A percentile compares a stretch with the other conserved stretches of the same genome.
These are phyloP conservation scores for Endotricha flammealis DNA, from an alignment of 2,888 invertebrate species.

Conservation along the genomic window DNA sequence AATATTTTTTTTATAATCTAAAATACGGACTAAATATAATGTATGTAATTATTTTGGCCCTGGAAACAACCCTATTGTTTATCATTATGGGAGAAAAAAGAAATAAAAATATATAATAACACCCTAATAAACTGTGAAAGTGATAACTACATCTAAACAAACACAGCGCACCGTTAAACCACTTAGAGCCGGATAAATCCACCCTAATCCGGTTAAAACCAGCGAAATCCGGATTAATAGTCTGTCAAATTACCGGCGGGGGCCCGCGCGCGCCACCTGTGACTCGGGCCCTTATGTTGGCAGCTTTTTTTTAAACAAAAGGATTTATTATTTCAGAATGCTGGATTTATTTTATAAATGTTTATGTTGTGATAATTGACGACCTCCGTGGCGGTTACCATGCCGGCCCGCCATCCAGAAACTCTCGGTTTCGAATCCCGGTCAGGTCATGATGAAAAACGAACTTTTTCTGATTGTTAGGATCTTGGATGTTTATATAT, in stretches of 20 bases:
- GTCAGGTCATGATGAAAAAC: too few species aligned
- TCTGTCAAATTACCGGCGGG: conserved; percentile 70
- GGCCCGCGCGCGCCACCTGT: conserved; percentile 58
- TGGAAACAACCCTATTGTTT: too few species aligned
- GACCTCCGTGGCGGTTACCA: too few species aligned
- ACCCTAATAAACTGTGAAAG: not conserved
- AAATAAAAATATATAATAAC: too few species aligned
- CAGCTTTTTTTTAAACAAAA: conserved; percentile 8
- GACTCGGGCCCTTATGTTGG: conserved; percentile 17
- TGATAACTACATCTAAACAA: conserved; percentile 4
- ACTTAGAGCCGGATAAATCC: conserved; percentile 55
- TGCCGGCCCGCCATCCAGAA: too few species aligned
- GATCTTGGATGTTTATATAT: too few species aligned
- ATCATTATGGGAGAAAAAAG: too few species aligned
- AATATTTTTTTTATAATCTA: too few species aligned
- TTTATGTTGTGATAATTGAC: conserved; percentile 8
- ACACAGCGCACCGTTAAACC: conserved; percentile 36
- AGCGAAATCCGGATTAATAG: conserved; percentile 73
- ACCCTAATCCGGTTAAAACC: conserved; percentile 53
- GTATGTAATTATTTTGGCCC: too few species aligned
- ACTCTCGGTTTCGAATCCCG: too few species aligned
- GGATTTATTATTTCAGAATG: conserved; percentile 5
- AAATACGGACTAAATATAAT: too few species aligned
- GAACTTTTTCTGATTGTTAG: too few species aligned
- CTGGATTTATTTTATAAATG: conserved; percentile 7